Percentiles rank a stretch among this genome's conserved stretches.
These are phyloP conservation scores for Umimayanthus kanabou DNA, from an alignment of 92 coral and sea anemone genomes.

Conservation along the genomic window DNA sequence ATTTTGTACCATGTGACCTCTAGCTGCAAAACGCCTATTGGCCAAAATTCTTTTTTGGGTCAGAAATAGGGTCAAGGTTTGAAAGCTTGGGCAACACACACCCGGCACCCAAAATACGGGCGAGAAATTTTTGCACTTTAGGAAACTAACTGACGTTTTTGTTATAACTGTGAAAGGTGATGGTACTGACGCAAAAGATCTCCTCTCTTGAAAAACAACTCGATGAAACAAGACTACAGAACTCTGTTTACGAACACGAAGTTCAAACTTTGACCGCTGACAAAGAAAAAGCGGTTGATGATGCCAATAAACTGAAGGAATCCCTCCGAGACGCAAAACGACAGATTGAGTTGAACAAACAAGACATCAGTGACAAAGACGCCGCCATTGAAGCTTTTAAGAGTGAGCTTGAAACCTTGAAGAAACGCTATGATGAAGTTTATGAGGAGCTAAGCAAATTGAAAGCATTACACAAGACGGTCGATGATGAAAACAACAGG, in stretches of 20 bases:
- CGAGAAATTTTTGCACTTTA: too few species aligned
- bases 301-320: constrained; percentile 59
- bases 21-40: too few species aligned
- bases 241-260: constrained; percentile 68
- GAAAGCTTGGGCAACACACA: too few species aligned
- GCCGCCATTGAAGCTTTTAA: constrained; percentile 64
- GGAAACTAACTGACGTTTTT: too few species aligned
- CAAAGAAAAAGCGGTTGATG: constrained; percentile 64
- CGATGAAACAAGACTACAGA: constrained; percentile 73
- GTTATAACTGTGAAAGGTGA: constrained; percentile 24
- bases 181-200: constrained; percentile 75
- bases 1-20: too few species aligned
- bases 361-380: constrained; percentile 79
- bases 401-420: constrained; percentile 61
- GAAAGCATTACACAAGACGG: constrained; percentile 60
- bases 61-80: too few species aligned
- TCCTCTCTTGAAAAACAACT: constrained; percentile 81
- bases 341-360: constrained; percentile 66
- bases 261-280: constrained; percentile 68
- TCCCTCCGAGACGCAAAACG: constrained; percentile 72
- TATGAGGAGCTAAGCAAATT: constrained; percentile 72
- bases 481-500: constrained; percentile 72
- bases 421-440: constrained; percentile 67
- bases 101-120: too few species aligned
- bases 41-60: too few species aligned